Percentiles rank a stretch among this genome's conserved stretches.
phyloP scores from a whole-genome alignment of 2,113 vertebrate genomes.

The Notothenia coriiceps region DNA sequence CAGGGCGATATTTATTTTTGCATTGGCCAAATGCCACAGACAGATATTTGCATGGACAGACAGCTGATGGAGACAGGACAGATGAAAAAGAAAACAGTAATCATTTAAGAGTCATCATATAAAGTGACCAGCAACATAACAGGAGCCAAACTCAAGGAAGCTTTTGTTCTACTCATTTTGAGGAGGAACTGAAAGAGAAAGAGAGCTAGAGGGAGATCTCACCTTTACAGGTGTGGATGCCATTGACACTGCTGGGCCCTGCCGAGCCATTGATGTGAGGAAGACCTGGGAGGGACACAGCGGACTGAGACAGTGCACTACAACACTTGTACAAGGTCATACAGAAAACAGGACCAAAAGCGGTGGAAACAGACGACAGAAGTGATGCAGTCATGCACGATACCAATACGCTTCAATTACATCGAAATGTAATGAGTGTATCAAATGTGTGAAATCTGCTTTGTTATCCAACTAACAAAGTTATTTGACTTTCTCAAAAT shows the following conservation, averaged over 20 bases:
- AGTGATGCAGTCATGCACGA: background rate
- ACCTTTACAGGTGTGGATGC: conserved; percentile 99
- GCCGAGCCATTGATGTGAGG: conserved; percentile 83
- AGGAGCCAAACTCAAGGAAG: background rate
- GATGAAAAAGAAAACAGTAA: background rate
- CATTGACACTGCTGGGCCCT: conserved; percentile 92
- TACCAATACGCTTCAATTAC: too few relatives aligned
- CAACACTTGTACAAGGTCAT: conserved; percentile 4
- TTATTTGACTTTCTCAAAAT: too few relatives aligned
- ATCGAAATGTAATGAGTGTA: too few relatives aligned
- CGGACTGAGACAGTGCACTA: conserved; percentile 52
- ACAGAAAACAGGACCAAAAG: conserved; percentile 19
- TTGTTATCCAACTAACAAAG: too few relatives aligned
- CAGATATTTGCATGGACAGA: conserved; percentile 27
- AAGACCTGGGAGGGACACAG: conserved; percentile 79
- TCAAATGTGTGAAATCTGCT: too few relatives aligned
- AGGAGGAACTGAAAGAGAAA: background rate
- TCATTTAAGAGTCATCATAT: background rate
- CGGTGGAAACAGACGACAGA: background rate
- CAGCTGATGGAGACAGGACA: conserved; percentile 37
- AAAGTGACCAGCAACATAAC: background rate
- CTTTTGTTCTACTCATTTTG: background rate
- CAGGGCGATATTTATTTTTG: background rate
- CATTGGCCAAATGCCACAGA: conserved; percentile 10
- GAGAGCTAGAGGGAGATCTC: conserved; percentile 76